Percentiles rank a stretch among this genome's conserved stretches.
phyloP scores from a whole-genome alignment of 2,888 invertebrate species.

The Mystacides longicornis region DNA sequence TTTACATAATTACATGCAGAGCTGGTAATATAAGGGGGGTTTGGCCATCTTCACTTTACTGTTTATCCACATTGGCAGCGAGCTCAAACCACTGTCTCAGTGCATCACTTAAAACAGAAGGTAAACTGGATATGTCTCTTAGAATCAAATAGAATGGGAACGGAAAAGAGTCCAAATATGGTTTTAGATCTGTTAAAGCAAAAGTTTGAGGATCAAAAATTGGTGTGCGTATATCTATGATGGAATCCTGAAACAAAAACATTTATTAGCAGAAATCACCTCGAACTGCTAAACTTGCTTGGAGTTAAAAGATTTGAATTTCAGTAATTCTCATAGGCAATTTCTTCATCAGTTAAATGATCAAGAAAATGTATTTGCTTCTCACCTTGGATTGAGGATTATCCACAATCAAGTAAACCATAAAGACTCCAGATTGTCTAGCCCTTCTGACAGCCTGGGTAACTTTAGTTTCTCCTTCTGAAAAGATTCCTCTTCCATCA shows the following conservation, averaged over 20 bases:
- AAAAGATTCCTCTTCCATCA: constrained; percentile 90
- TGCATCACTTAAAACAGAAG: constrained; percentile 89
- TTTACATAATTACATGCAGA: too few species aligned
- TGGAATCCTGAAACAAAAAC: constrained; percentile 72
- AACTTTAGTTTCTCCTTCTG: constrained; percentile 75
- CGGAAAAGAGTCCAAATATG: constrained; percentile 93
- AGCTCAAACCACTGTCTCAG: constrained; percentile 98
- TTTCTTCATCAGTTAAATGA: background rate
- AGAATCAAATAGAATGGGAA: constrained; percentile 97
- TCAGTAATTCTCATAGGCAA: background rate
- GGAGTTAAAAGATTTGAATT: background rate
- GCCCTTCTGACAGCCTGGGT: constrained; percentile 71
- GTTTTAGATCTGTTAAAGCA: constrained; percentile 56
- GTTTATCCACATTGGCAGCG: constrained; percentile 55
- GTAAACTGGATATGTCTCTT: constrained; percentile 79
- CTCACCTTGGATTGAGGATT: constrained; percentile 81
- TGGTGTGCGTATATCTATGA: constrained; percentile 81
- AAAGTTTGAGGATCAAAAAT: constrained; percentile 55
- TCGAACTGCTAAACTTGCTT: background rate
- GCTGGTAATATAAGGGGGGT: too few species aligned
- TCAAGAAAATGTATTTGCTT: background rate
- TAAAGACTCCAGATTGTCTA: constrained; percentile 76
- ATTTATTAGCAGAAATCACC: too few species aligned
- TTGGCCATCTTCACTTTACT: too few species aligned
- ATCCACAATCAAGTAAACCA: constrained; percentile 93